Evolutionary conservation across 2,113 vertebrate genomes (phyloP).

Genomic region (Todiramphus chloris): DNA sequence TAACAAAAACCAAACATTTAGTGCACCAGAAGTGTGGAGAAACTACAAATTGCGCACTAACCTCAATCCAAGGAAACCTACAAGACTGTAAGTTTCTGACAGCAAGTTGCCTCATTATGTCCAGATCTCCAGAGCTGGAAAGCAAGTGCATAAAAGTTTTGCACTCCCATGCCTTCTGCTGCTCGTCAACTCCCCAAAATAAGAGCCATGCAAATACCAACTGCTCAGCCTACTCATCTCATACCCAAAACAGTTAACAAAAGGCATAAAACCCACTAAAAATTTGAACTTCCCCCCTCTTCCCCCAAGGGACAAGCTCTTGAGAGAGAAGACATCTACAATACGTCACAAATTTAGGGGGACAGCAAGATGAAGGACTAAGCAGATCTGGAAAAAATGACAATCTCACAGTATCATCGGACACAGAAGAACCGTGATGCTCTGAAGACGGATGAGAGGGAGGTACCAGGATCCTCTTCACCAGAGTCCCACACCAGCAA

Average conservation of each 20-base stretch:
- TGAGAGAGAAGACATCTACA: background rate
- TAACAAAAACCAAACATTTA: conserved; percentile 14
- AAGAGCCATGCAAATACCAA: conserved; percentile 33
- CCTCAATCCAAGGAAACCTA: conserved; percentile 64
- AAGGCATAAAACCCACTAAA: background rate
- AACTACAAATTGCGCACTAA: conserved; percentile 52
- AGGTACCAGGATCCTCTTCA: background rate
- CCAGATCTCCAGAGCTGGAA: conserved; percentile 62
- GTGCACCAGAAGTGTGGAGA: conserved; percentile 42
- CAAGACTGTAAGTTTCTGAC: conserved; percentile 48
- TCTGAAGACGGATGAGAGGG: background rate
- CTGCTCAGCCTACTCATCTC: conserved; percentile 1
- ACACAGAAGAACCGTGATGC: background rate
- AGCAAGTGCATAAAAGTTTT: conserved; percentile 61
- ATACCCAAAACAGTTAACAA: background rate
- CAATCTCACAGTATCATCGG: background rate
- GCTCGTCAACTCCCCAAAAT: conserved; percentile 37
- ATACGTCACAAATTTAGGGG: background rate
- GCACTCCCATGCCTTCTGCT: conserved; percentile 36
- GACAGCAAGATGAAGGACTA: background rate
- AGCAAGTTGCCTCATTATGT: conserved; percentile 58
- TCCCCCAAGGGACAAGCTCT: background rate
- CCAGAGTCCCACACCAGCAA: background rate
- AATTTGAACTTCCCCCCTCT: background rate
- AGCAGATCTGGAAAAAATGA: background rate